Evolutionary conservation across 30 jellyfish, hydroid and myxozoan species (phyloP), one percentile per base, ranked within the genome.

Genomic region (Sanderia malayensis): DNA sequence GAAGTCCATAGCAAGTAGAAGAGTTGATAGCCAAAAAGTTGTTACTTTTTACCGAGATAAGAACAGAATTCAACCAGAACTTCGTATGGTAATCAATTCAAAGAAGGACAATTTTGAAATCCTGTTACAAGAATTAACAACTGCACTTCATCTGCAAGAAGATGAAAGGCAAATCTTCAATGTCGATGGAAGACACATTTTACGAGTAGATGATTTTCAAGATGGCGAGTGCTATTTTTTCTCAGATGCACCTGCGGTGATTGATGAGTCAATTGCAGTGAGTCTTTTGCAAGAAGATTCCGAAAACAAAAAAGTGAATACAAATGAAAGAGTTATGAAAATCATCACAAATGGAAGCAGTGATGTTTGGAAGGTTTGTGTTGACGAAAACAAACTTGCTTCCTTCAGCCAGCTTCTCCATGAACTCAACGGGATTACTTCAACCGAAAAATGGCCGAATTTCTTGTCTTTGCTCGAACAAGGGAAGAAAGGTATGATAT

Each of bases 191-290:
- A 53, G 49, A 46, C 32, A 29, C 47, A 71, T 77, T 7, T 69
- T 30, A 1, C 32, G 63, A 34, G 58, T 86, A 13, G 73, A 73
- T n/a, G 96, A 86, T 10, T 86, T 86, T 58, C 86, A 78, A 53
- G 94, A 86, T 63, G 92, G 92, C 13, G 94, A 76, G 3, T 71
- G 67, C 2, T 86, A 86, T 27, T 78, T 78, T 57, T 86, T 86
- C 79, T 55, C 80, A 29, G 73, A 73, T 33, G 66, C 89, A 7
- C 31, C 62, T 23, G 33, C 20, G 44, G 82, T 49, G 31, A 31
- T 8, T 3, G 76, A 64, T 26, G 59, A 2, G 13, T 29, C 9
- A 32, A 64, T n/a, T 15, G 52, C 59, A 4, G 9, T 64, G 18
- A 20, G 10, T 1, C 4, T 23, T 20, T 11, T 34, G 34, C 27